A percentile compares a stretch with the other conserved stretches of the same genome.
These are phyloP conservation scores for Scomberomorus guttatus DNA, from an alignment of 2,797 vertebrate genomes.

Conservation along the genomic window DNA sequence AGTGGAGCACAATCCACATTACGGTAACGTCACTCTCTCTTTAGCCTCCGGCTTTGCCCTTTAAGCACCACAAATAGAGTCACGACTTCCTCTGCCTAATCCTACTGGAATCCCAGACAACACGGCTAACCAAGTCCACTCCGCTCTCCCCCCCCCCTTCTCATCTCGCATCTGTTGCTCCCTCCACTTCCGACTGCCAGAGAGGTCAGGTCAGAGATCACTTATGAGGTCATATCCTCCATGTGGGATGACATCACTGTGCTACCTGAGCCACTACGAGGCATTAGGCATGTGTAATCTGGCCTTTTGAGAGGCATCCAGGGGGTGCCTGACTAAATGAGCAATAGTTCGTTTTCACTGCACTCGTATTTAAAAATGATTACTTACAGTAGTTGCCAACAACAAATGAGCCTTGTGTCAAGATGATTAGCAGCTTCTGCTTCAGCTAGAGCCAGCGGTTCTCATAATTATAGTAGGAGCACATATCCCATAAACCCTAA, in stretches of 20 bases:
- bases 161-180: conserved; percentile 70
- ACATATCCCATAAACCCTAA: neutral
- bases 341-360: neutral
- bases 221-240: conserved; percentile 59
- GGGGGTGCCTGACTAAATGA: neutral
- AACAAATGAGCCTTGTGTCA: neutral
- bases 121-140: conserved; percentile 28
- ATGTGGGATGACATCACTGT: conserved; percentile 37
- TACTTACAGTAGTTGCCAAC: neutral
- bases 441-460: neutral
- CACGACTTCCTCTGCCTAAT: conserved; percentile 79
- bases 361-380: neutral
- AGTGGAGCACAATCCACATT: conserved; percentile 25
- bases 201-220: conserved; percentile 53
- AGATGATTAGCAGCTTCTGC: neutral
- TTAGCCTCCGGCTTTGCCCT: conserved; percentile 56
- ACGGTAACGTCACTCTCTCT: conserved; percentile 45
- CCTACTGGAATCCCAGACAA: conserved; percentile 72
- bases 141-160: neutral
- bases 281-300: conserved; percentile 4
- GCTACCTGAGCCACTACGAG: conserved; percentile 13
- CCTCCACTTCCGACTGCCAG: conserved; percentile 63
- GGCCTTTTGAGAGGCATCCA: neutral
- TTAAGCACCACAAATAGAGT: conserved; percentile 70
- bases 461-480: neutral